Conservation (phyloP, 23 tunicate species). For the Botrylloides violaceus region DNA sequence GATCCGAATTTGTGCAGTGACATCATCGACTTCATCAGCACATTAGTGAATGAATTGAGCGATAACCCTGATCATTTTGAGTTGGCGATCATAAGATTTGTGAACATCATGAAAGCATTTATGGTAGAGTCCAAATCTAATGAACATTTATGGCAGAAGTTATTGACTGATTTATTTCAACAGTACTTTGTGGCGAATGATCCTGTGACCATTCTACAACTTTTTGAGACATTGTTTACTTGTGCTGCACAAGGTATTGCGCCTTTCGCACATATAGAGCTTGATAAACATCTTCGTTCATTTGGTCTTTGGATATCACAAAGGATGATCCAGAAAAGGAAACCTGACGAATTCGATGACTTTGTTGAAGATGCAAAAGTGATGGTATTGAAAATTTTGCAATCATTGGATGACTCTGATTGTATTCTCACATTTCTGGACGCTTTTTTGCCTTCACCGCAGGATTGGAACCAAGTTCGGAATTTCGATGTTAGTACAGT, state of each 20-base stretch:
- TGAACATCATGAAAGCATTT: neutral
- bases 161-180: neutral
- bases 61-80: neutral
- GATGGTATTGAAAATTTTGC: neutral
- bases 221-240: neutral
- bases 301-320: neutral
- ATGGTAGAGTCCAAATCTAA: no score
- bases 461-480: neutral
- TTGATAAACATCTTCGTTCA: neutral
- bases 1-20: neutral
- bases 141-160: neutral
- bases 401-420: neutral
- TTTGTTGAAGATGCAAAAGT: neutral
- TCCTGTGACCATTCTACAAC: neutral
- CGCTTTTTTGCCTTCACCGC: neutral
- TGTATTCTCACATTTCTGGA: neutral
- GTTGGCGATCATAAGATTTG: neutral
- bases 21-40: neutral
- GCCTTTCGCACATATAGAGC: no score
- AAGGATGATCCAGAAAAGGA: no score
- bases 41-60: neutral
- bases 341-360: no score
- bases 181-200: neutral
- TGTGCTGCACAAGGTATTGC: neutral
- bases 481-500: neutral